Conservation (phyloP, 2,113 vertebrate species). For the Arizona elegans region DNA sequence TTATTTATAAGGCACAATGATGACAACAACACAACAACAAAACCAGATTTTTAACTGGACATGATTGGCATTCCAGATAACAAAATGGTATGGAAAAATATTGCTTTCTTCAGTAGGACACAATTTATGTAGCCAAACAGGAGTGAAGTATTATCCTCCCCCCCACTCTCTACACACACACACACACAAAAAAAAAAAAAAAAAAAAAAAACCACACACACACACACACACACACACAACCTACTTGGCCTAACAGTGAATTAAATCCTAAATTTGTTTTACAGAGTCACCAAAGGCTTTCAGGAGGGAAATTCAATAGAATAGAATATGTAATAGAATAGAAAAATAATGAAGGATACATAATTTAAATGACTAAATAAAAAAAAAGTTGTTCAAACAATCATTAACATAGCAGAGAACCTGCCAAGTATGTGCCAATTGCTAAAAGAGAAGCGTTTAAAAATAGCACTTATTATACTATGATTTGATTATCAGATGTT, state of each 20-base stretch:
- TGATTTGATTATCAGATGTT: background rate
- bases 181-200: too few relatives aligned
- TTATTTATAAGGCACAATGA: background rate
- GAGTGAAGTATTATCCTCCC: background rate
- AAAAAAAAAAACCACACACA: too few relatives aligned
- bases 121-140: background rate
- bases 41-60: background rate
- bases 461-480: slow-evolving; percentile 37
- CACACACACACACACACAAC: background rate
- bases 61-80: background rate
- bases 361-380: background rate
- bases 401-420: slow-evolving; percentile 8
- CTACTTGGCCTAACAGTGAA: background rate
- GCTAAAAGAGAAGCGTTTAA: slow-evolving; percentile 20
- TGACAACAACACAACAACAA: too few relatives aligned
- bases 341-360: slow-evolving; percentile 2
- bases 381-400: background rate
- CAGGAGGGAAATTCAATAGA: accelerated
- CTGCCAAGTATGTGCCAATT: slow-evolving; percentile 27
- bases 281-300: background rate
- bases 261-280: background rate
- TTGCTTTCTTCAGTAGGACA: background rate
- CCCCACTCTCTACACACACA: background rate
- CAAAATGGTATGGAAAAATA: background rate
- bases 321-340: slow-evolving; percentile 12